Evolutionary conservation across 2,113 vertebrate species (phyloP).

Genomic region (Lagenorhynchus albirostris): DNA sequence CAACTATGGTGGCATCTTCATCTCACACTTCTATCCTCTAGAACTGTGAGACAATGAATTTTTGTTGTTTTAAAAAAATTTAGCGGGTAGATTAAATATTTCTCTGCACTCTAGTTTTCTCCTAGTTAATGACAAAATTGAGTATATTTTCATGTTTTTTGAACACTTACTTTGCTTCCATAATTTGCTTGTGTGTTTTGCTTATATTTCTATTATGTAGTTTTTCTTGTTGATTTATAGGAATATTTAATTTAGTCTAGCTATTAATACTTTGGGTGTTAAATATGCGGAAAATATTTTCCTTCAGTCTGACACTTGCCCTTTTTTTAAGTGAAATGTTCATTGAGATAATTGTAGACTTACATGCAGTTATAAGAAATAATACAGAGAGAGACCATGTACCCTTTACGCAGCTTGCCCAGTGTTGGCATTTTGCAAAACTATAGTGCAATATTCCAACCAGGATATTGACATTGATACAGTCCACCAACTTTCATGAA

Average conservation of each 20-base stretch:
- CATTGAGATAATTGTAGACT: not conserved
- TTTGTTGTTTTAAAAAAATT: not conserved
- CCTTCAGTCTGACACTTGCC: not conserved
- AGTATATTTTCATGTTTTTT: not conserved
- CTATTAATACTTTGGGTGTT: not conserved
- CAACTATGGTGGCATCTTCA: not conserved
- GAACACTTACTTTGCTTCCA: not conserved
- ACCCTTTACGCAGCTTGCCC: not conserved
- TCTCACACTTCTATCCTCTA: not conserved
- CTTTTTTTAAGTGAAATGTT: not conserved
- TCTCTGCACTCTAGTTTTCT: not conserved
- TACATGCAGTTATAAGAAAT: not conserved
- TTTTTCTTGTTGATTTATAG: not conserved
- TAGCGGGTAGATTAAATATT: not conserved
- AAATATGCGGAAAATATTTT: not conserved
- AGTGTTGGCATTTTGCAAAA: not conserved
- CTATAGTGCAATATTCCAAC: not conserved
- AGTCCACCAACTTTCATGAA: not conserved
- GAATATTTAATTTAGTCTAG: not conserved
- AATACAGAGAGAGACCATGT: not conserved
- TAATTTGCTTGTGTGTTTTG: not conserved
- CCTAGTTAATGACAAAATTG: not conserved
- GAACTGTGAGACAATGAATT: not conserved
- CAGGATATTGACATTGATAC: not conserved
- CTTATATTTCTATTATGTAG: not conserved